Percentiles rank a stretch among this genome's conserved stretches.
phyloP scores from a whole-genome alignment of 1,140 invertebrate genomes.

The Calliphora vicina region DNA sequence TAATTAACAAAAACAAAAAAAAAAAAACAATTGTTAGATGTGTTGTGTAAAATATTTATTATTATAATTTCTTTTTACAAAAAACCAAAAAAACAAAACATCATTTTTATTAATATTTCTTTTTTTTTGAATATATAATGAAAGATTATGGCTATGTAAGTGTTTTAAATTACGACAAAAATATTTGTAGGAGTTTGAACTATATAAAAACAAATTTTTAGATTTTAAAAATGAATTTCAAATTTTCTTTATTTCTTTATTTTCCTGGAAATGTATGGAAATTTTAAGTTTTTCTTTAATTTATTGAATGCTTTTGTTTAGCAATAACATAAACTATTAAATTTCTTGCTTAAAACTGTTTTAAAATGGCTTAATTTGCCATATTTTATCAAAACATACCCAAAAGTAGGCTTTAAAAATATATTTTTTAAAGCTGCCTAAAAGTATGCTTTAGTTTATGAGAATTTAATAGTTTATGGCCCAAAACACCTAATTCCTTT shows the following conservation, averaged over 20 bases:
- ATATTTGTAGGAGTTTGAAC: not conserved
- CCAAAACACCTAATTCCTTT: no score
- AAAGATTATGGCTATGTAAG: not conserved
- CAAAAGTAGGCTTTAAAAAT: not conserved
- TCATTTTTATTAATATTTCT: not conserved
- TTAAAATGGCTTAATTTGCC: no score
- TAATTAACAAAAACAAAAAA: not conserved
- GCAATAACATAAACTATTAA: not conserved
- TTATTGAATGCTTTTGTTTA: not conserved
- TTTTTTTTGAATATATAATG: not conserved
- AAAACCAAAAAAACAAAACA: not conserved
- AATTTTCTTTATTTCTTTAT: no score
- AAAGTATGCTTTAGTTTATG: not conserved
- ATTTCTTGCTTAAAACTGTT: not conserved
- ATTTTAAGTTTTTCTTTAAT: not conserved
- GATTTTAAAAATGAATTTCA: no score
- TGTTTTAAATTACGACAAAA: not conserved
- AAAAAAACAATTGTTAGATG: slow-evolving; percentile 2
- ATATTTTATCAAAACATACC: not conserved
- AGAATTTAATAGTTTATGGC: not conserved
- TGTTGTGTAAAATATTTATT: slow-evolving; percentile 2
- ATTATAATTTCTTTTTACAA: not conserved
- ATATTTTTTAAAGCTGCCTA: not conserved
- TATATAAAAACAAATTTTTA: not conserved
- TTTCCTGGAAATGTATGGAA: not conserved